Conservation (phyloP, 2,888 invertebrate species). For the Sisyra nigra region DNA sequence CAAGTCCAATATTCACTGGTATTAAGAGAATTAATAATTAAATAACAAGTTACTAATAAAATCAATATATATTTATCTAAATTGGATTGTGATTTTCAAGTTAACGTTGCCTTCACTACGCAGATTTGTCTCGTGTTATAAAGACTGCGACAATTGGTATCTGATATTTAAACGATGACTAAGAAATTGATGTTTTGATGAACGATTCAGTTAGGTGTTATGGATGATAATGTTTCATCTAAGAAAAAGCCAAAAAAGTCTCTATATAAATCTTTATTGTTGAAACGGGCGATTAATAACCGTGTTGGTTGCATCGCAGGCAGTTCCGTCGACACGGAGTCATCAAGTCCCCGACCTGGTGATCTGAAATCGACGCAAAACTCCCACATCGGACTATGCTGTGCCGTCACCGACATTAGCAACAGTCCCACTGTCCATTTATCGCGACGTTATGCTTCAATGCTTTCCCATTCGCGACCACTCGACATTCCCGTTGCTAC, state of each 20-base stretch:
- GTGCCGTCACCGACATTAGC: slow-evolving; percentile 8
- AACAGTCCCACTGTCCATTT: slow-evolving; percentile 5
- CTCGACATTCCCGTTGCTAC: slow-evolving; percentile 12
- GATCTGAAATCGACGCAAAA: neutral
- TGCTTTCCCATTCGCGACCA: slow-evolving; percentile 22
- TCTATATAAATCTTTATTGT: slow-evolving; percentile 6
- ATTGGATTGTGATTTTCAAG: too few relatives aligned
- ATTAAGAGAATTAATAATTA: too few relatives aligned
- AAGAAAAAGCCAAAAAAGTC: slow-evolving; percentile 7
- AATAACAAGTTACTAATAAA: too few relatives aligned
- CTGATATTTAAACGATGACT: too few relatives aligned
- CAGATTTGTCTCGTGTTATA: too few relatives aligned
- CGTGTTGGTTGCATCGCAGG: slow-evolving; percentile 7
- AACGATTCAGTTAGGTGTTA: too few relatives aligned
- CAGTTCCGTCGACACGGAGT: slow-evolving; percentile 3
- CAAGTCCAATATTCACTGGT: too few relatives aligned
- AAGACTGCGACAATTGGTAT: too few relatives aligned
- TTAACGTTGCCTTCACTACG: too few relatives aligned
- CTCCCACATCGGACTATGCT: slow-evolving; percentile 6
- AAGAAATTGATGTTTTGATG: too few relatives aligned
- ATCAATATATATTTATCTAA: too few relatives aligned
- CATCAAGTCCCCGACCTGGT: neutral
- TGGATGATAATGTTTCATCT: slow-evolving; percentile 7
- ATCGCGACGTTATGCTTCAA: slow-evolving; percentile 12
- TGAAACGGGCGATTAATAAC: slow-evolving; percentile 7